Base-by-base conservation (phyloP, 1,140 invertebrate species). In the Pantala flavescens region DNA sequence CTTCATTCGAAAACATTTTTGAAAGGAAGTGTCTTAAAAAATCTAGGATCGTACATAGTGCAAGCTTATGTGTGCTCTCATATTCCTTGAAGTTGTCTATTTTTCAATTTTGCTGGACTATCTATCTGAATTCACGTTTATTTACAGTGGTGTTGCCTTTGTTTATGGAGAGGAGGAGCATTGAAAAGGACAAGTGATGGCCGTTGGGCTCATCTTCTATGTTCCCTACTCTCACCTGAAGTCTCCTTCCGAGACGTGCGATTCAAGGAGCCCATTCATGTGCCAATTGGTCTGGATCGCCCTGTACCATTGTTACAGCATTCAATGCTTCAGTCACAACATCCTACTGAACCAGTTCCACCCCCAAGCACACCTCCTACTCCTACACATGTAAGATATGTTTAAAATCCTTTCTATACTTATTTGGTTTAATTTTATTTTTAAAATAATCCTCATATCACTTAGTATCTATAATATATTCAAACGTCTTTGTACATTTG, bases 161-260 rank as follows among this genome's bases (percentile, higher is more conserved):
- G 89, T 79, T 83, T 83, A 23, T 81, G 89, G 79, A 79, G 85
- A 71, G 88, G 89, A 23, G 89, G 89, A 43, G 88, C 89, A 10
- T 78, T 90, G 28, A 90, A 90, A 78, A 80, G 83, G 23, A 88
- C 87, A 11, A 86, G 82, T 49, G 84, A 88, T 74, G 82, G 85
- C 5, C 82, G 84, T 55, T 88, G 87, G 87, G 84, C 84, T 23
- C 87, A 88, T 71, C 79, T 88, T 24, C 75, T 86, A 1, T 88
- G 87, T 77, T 83, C 85, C 21, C 80, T 87, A 23, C 75, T 85
- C 10, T 78, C 86, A 49, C 82, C 82, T 3, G 86, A 85, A 43
- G 78, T 81, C 23, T 78, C 70, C 71, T 82, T 82, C 75, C 78
- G 77, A 71, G 76, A 80, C 43, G 71, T 73, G 21, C n/a, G 75